Base-by-base conservation (phyloP, 1,140 invertebrate species). In the Eumeta japonica region DNA sequence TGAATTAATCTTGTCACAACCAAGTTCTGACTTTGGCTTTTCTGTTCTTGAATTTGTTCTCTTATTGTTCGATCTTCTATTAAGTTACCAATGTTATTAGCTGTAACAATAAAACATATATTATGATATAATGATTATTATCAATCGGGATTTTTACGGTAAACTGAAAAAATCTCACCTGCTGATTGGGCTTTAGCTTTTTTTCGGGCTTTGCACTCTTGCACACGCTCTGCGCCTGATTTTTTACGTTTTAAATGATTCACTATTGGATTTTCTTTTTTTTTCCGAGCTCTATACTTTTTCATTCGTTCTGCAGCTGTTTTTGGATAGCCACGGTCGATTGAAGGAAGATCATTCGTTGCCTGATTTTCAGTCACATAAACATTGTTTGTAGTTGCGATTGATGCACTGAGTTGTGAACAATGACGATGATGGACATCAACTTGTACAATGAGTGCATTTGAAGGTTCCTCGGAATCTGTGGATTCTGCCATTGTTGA, bases 11-110 rank as follows among this genome's bases (percentile, higher is more conserved):
- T 30, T 30, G 28, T 9, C 28, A 9, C 28, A 30, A 30, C 28
- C 7, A 13, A 30, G 28, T 30, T 30, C 28, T 30, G 28, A 30
- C 28, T 30, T 30, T 30, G 28, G 28, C 28, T 30, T 30, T 5
- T 30, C 5, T 7, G 28, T 24, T 24, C 20, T 24, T 24, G 20
- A n/a, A 24, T 24, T 24, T 24, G 5, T n/a, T 5, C 20, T 24
- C n/a, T 24, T 24, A 7, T 24, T 24, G n/a, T n/a, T n/a, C n/a
- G n/a, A n/a, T n/a, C n/a, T n/a, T n/a, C n/a, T n/a, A n/a, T n/a
- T n/a, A n/a, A n/a, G n/a, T n/a, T n/a, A n/a, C n/a, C n/a, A n/a
- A n/a, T n/a, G n/a, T n/a, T n/a, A n/a, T n/a, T n/a, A n/a, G n/a
- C n/a, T n/a, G n/a, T n/a, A n/a, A n/a, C n/a, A n/a, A n/a, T n/a